These are phyloP conservation scores for Brachyopa scutellaris DNA, from an alignment of 2,888 invertebrate genomes.

Conservation along the genomic window DNA sequence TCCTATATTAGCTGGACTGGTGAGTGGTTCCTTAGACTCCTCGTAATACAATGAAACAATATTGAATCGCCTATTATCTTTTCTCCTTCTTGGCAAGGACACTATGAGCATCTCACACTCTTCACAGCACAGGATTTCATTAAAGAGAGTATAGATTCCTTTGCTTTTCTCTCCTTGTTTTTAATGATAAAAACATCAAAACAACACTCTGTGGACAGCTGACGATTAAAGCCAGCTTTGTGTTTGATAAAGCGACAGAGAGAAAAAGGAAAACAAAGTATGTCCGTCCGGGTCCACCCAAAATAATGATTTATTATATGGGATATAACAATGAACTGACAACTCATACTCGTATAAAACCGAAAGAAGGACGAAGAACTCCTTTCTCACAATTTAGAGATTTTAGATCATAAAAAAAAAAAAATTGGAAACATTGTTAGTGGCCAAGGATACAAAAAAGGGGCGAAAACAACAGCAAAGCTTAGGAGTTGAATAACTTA, in stretches of 20 bases:
- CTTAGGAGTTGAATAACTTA: conserved; percentile 32
- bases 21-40: too few species aligned
- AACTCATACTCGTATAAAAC: conserved; percentile 17
- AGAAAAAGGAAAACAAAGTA: neutral
- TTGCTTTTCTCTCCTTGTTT: neutral
- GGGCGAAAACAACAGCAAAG: neutral
- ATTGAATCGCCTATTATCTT: too few species aligned
- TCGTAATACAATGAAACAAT: too few species aligned
- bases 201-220: neutral
- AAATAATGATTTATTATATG: conserved; percentile 57
- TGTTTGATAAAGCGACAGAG: conserved; percentile 4
- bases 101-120: too few species aligned
- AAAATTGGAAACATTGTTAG: too few species aligned
- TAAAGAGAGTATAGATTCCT: too few species aligned
- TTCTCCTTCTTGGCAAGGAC: neutral
- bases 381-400: neutral
- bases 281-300: conserved; percentile 40
- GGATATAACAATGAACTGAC: conserved; percentile 41
- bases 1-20: too few species aligned
- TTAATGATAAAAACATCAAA: neutral
- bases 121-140: too few species aligned
- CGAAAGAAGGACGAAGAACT: too few species aligned
- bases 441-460: neutral
- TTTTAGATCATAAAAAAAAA: too few species aligned
- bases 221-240: conserved; percentile 7